Percentiles rank a stretch among this genome's conserved stretches.
Evolutionary conservation across 2,113 vertebrate genomes (phyloP).

Genomic region (Podarcis raffonei): DNA sequence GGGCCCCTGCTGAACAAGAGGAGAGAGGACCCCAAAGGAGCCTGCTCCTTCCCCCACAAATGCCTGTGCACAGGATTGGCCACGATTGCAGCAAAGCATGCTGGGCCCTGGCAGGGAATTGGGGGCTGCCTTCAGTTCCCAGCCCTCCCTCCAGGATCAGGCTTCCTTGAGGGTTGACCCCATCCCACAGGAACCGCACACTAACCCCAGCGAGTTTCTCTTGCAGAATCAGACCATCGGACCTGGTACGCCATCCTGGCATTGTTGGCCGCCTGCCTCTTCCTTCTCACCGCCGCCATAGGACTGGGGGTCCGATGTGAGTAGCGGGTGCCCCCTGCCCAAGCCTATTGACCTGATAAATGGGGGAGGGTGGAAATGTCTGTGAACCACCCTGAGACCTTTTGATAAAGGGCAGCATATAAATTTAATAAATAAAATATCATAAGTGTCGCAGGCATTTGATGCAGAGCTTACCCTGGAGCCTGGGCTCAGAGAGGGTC

Average conservation of each 20-base stretch:
- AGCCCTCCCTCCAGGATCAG: too few relatives aligned
- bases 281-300: conserved; percentile 33
- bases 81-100: too few relatives aligned
- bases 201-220: neutral
- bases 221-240: neutral
- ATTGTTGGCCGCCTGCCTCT: conserved; percentile 44
- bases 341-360: too few relatives aligned
- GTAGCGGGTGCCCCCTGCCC: conserved; percentile 20
- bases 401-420: too few relatives aligned
- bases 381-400: too few relatives aligned
- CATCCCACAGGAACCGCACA: neutral
- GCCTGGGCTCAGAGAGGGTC: too few relatives aligned
- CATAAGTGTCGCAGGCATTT: neutral
- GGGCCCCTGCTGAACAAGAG: accelerated
- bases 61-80: too few relatives aligned
- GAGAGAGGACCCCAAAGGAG: too few relatives aligned
- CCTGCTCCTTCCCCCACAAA: too few relatives aligned
- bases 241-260: neutral
- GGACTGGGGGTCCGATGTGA: conserved; percentile 63
- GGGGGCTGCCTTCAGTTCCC: too few relatives aligned
- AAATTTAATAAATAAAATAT: too few relatives aligned
- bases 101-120: too few relatives aligned
- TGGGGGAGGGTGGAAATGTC: neutral
- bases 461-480: neutral
- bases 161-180: neutral